These are phyloP conservation scores for Philonicus albiceps DNA, from an alignment of 2,888 invertebrate genomes.

Conservation along the genomic window DNA sequence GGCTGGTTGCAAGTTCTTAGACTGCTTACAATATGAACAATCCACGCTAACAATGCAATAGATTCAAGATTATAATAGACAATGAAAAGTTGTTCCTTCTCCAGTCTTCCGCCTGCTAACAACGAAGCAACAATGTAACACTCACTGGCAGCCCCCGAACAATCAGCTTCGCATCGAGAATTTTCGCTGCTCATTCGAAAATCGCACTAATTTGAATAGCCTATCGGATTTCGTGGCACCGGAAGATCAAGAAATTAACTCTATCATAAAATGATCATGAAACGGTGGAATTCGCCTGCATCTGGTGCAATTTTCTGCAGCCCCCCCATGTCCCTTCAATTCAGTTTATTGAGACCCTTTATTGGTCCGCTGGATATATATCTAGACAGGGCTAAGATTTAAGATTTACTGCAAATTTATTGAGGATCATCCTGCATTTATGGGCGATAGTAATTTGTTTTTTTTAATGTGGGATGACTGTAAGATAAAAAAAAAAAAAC, in stretches of 20 bases:
- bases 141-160: slow-evolving; percentile 23
- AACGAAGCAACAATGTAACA: slow-evolving; percentile 32
- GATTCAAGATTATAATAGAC: slow-evolving; percentile 41
- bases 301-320: background rate
- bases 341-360: slow-evolving; percentile 28
- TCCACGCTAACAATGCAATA: slow-evolving; percentile 41
- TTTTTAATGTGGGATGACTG: background rate
- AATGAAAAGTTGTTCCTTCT: slow-evolving; percentile 40
- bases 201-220: slow-evolving; percentile 41
- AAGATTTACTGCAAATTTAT: slow-evolving; percentile 10
- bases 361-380: background rate
- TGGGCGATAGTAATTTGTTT: background rate
- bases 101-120: slow-evolving; percentile 40
- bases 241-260: slow-evolving; percentile 36
- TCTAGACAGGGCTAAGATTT: background rate
- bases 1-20: slow-evolving; percentile 20
- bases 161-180: slow-evolving; percentile 17
- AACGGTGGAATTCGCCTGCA: background rate
- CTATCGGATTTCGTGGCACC: slow-evolving; percentile 16
- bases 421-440: background rate
- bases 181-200: slow-evolving; percentile 1
- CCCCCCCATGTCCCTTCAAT: background rate
- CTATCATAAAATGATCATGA: slow-evolving; percentile 38
- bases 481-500: background rate
- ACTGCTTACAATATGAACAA: slow-evolving; percentile 38